Evolutionary conservation across 2,888 invertebrate genomes (phyloP).

Genomic region (Temnothorax ravouxi): DNA sequence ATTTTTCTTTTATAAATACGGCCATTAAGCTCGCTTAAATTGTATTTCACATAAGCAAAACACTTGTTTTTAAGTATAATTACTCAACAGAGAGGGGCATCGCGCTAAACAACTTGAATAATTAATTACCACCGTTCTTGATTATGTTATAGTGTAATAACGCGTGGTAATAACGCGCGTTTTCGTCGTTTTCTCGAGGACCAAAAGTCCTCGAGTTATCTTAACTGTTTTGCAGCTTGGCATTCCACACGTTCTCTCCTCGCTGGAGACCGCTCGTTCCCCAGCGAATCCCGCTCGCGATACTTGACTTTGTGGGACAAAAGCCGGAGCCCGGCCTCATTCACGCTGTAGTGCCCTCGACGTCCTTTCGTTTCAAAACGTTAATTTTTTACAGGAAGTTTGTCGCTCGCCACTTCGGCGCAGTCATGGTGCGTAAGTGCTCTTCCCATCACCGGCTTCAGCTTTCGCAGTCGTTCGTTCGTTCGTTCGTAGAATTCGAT

Average conservation of each 20-base stretch:
- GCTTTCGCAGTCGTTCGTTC: constrained; percentile 39
- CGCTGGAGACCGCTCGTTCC: constrained; percentile 21
- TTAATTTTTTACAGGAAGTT: constrained; percentile 55
- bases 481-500: constrained; percentile 41
- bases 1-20: not conserved
- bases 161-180: not conserved
- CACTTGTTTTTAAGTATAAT: constrained; percentile 70
- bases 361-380: constrained; percentile 67
- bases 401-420: constrained; percentile 56
- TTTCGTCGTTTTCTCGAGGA: constrained; percentile 32
- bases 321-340: constrained; percentile 61
- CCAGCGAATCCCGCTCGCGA: constrained; percentile 22
- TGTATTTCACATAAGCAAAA: not conserved
- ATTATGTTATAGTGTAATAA: constrained; percentile 60
- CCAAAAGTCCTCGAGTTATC: constrained; percentile 21
- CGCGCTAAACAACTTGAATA: constrained; percentile 69
- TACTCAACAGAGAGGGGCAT: constrained; percentile 53
- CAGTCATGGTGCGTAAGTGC: constrained; percentile 65
- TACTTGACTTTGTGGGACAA: constrained; percentile 56
- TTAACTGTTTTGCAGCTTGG: constrained; percentile 7
- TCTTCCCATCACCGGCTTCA: constrained; percentile 35
- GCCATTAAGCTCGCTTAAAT: not conserved
- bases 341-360: constrained; percentile 62
- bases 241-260: constrained; percentile 37
- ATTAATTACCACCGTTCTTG: constrained; percentile 71